Base-by-base conservation (phyloP, 1,140 invertebrate genomes). In the Plectus sambesii region DNA sequence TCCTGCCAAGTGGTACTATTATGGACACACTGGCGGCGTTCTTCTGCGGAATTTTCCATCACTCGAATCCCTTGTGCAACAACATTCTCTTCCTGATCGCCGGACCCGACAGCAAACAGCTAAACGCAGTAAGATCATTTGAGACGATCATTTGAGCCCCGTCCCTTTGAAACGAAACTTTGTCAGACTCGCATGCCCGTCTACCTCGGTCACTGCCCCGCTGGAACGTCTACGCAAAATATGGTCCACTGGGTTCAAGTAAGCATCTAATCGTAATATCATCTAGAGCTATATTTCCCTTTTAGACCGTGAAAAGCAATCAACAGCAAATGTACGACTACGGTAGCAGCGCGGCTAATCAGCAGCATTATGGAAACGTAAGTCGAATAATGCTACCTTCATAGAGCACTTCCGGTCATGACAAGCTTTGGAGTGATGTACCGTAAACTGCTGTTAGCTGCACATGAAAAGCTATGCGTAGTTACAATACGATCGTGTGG, bases 191-290 rank as follows among this genome's bases (percentile, higher is more conserved):
- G 81, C 62, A 51, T 86, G 0, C 81, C 83, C 0, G 76, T 82
- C 0, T 82, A 85, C 59, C 67, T 83, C 2, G 76, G 78, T 6
- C 82, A 92, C 66, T 79, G 78, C 1, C 87, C 88, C 2, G 82
- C 84, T 0, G 86, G 85, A 2, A 76, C 84, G 0, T 82, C 85
- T 0, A 77, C 80, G 0, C 79, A 79, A 60, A 85, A 85, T 59
- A 61, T 88, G 4, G 71, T 82, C 19, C 74, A 77, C 51, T 76
- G 63, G 60, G 70, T 62, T 22, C 75, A 55, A 35, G 54, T 55
- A 51, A 25, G 42, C 20, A 35, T 33, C 38, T n/a, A n/a, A n/a
- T n/a, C n/a, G n/a, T n/a, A n/a, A n/a, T n/a, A n/a, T n/a, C n/a
- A n/a, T n/a, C n/a, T n/a, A n/a, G n/a, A n/a, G n/a, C n/a, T n/a